Conservation (phyloP, 35 echinoderm and acorn worm species). For the Apostichopus californicus region DNA sequence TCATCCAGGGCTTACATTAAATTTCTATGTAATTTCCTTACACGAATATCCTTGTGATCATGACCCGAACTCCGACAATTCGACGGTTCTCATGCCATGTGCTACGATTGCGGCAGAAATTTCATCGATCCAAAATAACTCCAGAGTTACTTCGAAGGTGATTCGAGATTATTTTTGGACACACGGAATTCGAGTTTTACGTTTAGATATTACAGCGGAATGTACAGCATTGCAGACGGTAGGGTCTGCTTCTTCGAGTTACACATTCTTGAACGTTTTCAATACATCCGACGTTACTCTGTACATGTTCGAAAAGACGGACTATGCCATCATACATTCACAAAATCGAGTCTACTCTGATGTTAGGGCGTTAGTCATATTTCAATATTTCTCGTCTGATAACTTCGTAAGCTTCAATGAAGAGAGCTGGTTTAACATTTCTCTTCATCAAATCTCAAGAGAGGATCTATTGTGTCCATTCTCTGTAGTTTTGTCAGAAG, state of each 20-base stretch:
- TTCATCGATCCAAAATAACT: background rate
- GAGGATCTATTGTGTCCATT: background rate
- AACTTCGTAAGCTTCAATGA: background rate
- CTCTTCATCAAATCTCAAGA: background rate
- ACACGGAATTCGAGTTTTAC: background rate
- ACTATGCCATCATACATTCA: background rate
- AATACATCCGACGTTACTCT: constrained; percentile 8
- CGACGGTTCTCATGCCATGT: no score
- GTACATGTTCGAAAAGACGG: background rate
- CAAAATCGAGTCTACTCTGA: constrained; percentile 10
- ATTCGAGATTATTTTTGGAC: background rate
- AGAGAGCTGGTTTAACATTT: background rate
- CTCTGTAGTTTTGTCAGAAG: background rate
- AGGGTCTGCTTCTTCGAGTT: background rate
- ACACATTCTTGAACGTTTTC: background rate
- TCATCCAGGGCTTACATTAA: no score
- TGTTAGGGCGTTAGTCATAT: background rate
- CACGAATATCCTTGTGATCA: no score
- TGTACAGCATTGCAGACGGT: background rate
- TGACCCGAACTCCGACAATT: no score
- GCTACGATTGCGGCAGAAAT: background rate
- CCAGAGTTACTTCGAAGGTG: no score
- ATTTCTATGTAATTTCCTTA: no score
- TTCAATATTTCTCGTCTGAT: background rate
- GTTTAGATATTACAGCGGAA: background rate